Evolutionary conservation across 2,888 invertebrate species (phyloP), one percentile per base, ranked within the genome.

Genomic region (Drosophila incognita): DNA sequence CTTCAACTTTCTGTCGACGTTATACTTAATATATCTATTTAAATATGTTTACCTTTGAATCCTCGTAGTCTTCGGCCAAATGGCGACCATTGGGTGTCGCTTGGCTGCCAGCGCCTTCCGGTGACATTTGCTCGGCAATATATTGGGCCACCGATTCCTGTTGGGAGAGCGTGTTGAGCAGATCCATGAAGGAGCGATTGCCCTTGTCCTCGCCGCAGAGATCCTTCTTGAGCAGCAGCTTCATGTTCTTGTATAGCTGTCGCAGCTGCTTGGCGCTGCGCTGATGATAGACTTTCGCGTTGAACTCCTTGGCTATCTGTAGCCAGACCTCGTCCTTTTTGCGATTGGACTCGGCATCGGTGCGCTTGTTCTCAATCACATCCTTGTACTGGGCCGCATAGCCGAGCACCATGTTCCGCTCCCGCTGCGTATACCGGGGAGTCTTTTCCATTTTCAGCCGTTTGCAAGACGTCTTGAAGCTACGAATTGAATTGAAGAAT

Each of bases 161-260:
- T 58, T 92, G 92, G 24, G 93, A 92, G 36, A 93, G 78, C 56
- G 93, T 92, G 69, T 92, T 92, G 15, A 93, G 81, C 52, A 93
- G 89, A 72, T 93, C 93, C 91, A 93, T 91, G 49, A 93, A 93
- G 2, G 91, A 88, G 27, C 91, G 92, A 74, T 92, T 91, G 42
- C 89, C 86, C 58, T 92, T 92, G 51, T 90, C 92, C 70, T 92
- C 92, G 60, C 92, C 91, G 59, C 92, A 92, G 15, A 93, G 86
- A 69, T 93, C 93, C 87, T 93, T 93, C 62, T 93, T 93, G 27
- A 93, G 82, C 74, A 93, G 81, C 15, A 93, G 74, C 71, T 93
- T 93, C 93, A 93, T 93, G 64, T 93, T 93, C 81, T 93, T 93
- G 74, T 93, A 93, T 15, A 93, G 75, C 69, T 93, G 93, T n/a